A percentile compares a stretch with the other conserved stretches of the same genome.
These are phyloP conservation scores for Oncopodura yosiiana DNA, from an alignment of 1,140 invertebrate genomes.

Conservation along the genomic window DNA sequence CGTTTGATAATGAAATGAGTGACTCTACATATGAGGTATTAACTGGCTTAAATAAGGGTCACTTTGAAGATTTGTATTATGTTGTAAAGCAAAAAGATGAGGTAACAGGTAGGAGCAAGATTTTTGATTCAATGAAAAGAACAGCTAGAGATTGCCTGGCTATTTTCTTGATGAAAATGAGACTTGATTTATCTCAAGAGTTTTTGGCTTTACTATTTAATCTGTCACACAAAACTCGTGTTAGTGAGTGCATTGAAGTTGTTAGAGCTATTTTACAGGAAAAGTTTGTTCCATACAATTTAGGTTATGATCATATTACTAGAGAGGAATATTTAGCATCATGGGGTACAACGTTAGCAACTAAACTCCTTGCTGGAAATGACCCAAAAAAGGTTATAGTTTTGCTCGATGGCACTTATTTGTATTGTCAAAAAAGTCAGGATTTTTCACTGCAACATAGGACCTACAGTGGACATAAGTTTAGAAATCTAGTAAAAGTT, in stretches of 20 bases:
- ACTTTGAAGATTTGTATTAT: too few relatives aligned
- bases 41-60: too few relatives aligned
- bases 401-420: conserved; percentile 11
- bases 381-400: neutral
- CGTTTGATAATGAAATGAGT: too few relatives aligned
- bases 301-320: neutral
- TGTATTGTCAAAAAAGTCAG: conserved; percentile 9
- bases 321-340: neutral
- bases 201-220: neutral
- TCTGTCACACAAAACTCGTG: neutral
- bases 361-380: neutral
- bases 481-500: conserved; percentile 10
- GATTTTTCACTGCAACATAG: neutral
- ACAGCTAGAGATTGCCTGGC: conserved; percentile 12
- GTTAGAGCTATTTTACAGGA: neutral
- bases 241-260: neutral
- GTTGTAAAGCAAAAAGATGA: too few relatives aligned
- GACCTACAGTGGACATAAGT: conserved; percentile 1
- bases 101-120: too few relatives aligned
- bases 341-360: neutral
- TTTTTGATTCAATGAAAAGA: too few relatives aligned
- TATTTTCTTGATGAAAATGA: conserved; percentile 18
- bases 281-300: conserved; percentile 14
- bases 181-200: conserved; percentile 17
- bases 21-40: too few relatives aligned